A percentile compares a stretch with the other conserved stretches of the same genome.
phyloP scores from a whole-genome alignment of 2,113 vertebrate genomes.

The Craseonycteris thonglongyai region DNA sequence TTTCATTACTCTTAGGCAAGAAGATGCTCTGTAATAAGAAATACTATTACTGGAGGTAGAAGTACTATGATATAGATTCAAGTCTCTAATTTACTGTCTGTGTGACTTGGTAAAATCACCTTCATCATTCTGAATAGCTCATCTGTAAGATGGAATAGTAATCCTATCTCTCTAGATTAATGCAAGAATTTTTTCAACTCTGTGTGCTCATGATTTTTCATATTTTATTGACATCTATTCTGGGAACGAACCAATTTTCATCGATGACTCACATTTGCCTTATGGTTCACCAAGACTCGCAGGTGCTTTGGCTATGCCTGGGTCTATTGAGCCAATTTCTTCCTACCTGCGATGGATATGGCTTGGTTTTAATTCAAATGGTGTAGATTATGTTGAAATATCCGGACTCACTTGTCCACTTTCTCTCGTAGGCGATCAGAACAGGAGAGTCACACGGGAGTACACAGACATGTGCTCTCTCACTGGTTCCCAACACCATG shows the following conservation, averaged over 20 bases:
- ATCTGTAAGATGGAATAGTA: neutral
- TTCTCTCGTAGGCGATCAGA: neutral
- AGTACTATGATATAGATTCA: neutral
- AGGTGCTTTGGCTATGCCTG: neutral
- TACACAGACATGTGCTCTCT: rapidly evolving
- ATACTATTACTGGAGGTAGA: neutral
- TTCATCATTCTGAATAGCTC: neutral
- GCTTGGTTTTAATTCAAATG: slow-evolving; percentile 6
- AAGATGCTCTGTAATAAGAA: neutral
- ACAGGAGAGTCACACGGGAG: neutral
- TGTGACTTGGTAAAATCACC: neutral
- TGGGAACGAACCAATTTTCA: neutral
- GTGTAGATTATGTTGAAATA: neutral
- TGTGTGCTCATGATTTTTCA: neutral
- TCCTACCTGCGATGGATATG: neutral
- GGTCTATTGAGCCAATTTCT: neutral
- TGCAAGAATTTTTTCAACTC: neutral
- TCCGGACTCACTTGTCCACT: neutral
- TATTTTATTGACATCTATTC: neutral
- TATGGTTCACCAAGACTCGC: neutral
- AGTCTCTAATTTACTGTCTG: neutral
- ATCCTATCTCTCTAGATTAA: neutral
- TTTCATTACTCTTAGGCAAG: neutral
- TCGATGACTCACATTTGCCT: neutral
- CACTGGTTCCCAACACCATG: neutral